Percentiles rank a stretch among this genome's conserved stretches.
These are phyloP conservation scores for Fistularia tabacaria DNA, from an alignment of 2,797 vertebrate species.

Conservation along the genomic window DNA sequence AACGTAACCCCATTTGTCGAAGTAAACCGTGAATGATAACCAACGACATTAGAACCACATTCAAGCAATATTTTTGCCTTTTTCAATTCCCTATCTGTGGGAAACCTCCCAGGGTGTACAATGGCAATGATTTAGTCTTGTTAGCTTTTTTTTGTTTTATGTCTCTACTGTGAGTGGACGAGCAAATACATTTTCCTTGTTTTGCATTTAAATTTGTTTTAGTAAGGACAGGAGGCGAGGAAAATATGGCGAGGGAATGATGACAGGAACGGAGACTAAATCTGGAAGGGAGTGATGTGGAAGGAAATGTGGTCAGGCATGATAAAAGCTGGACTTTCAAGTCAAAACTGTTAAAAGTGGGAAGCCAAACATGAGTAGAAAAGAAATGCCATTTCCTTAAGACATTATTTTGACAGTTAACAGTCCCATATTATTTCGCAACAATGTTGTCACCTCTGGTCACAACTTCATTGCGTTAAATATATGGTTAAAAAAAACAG, in stretches of 20 bases:
- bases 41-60: conserved; percentile 31
- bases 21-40: conserved; percentile 17
- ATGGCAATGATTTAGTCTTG: conserved; percentile 40
- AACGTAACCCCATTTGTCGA: conserved; percentile 29
- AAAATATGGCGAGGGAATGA: conserved; percentile 23
- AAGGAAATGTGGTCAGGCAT: conserved; percentile 24
- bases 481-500: background rate
- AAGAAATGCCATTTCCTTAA: conserved; percentile 12
- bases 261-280: conserved; percentile 27
- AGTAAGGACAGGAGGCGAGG: conserved; percentile 13
- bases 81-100: conserved; percentile 5
- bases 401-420: conserved; percentile 28
- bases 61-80: no score
- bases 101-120: conserved; percentile 15
- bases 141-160: conserved; percentile 39
- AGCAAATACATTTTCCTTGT: conserved; percentile 49
- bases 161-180: conserved; percentile 50
- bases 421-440: conserved; percentile 1
- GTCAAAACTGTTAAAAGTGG: conserved; percentile 9
- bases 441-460: conserved; percentile 20
- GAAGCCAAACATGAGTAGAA: conserved; percentile 15
- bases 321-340: conserved; percentile 30
- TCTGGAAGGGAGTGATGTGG: conserved; percentile 33
- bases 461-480: conserved; percentile 22
- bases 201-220: conserved; percentile 63